These are phyloP conservation scores for Cephus spinipes DNA, from an alignment of 2,888 invertebrate species.

Conservation along the genomic window DNA sequence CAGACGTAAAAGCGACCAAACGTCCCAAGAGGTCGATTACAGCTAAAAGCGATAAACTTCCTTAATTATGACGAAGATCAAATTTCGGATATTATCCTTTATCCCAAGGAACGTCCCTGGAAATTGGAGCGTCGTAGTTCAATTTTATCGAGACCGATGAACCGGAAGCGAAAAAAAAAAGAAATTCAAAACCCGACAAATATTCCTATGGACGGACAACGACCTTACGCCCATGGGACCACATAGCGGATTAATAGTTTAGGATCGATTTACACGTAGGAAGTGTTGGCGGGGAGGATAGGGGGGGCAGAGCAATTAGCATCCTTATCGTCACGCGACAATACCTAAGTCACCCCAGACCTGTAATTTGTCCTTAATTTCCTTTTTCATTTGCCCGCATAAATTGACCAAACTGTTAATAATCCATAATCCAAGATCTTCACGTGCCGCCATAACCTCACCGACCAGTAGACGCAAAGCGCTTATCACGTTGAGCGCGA, in stretches of 20 bases:
- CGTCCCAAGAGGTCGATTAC: neutral
- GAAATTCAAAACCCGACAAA: neutral
- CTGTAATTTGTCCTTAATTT: no score
- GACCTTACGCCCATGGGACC: neutral
- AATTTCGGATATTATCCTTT: neutral
- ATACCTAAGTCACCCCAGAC: neutral
- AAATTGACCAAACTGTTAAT: no score
- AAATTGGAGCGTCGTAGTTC: neutral
- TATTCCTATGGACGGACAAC: neutral
- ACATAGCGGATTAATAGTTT: neutral
- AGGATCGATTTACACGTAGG: neutral
- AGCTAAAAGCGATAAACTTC: neutral
- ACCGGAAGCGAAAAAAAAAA: neutral
- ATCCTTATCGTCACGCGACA: neutral
- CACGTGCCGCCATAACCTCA: no score
- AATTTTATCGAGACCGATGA: neutral
- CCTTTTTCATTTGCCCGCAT: no score
- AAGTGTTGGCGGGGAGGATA: no score
- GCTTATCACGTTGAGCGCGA: neutral
- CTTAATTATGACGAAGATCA: neutral
- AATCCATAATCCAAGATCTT: no score
- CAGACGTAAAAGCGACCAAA: neutral
- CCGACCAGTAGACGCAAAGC: no score
- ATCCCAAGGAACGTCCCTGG: neutral
- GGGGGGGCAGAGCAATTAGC: neutral